Base-by-base conservation (phyloP, 2,113 vertebrate genomes). In the Corythornis cristatus region DNA sequence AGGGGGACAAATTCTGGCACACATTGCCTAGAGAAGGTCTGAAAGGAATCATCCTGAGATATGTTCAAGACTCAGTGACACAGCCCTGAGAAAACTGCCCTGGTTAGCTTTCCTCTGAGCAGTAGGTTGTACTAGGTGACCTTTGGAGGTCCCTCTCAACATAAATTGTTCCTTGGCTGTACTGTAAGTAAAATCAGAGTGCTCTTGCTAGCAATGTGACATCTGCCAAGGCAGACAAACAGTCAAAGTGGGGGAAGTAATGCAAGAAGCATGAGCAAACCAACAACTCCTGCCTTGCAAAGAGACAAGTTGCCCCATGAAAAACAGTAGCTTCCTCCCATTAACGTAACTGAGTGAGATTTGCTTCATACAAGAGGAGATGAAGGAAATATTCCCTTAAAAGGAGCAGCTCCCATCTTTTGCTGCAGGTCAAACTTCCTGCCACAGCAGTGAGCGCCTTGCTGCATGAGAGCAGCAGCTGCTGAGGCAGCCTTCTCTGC, bases 11-110 rank as follows among this genome's bases (percentile, higher is more conserved):
- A 75, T 35, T 65, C 8, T 50, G 26, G 20, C 35, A 4, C 28
- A 11, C 0, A 0, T 22, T 53, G 3, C 10, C 3, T 9, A 72
- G 10, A 57, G 7, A 43, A 2, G 2, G 3, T 56, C 28, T 50
- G 16, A 56, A 92, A 4, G 28, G 31, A 83, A 51, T 6, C 9
- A 42, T 9, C 4, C 5, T 29, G 40, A 10, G 6, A 84, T 22
- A 33, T 66, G 66, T 54, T 83, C 45, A 65, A 40, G 26, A 53
- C 9, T 68, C 16, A 23, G 2, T 31, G 40, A 91, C 45, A 68
- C 3, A n/a, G 21, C 4, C n/a, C 9, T 65, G 40, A 67, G 40
- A 84, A 81, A 43, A 58, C 6, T 26, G 22, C 11, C 51, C n/a
- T 37, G 2, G 20, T 78, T 58, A 54, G 6, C 18, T 50, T 31